Percentiles rank a stretch among this genome's conserved stretches.
phyloP scores from a whole-genome alignment of 2,888 invertebrate species.

The Tipula confusa region DNA sequence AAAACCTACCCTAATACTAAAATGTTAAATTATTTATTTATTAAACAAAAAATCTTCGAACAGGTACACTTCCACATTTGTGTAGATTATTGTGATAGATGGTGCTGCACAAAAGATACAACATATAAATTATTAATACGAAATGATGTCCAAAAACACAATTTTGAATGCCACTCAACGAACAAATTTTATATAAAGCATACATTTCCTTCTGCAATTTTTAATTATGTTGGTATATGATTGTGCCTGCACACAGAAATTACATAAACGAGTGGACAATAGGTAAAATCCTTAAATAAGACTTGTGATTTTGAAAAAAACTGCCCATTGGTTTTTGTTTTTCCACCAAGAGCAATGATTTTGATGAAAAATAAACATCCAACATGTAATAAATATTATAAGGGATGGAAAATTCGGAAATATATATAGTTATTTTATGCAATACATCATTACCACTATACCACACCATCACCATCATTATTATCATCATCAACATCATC shows the following conservation, averaged over 20 bases:
- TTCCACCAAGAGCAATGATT: background rate
- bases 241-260: background rate
- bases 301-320: constrained; percentile 14
- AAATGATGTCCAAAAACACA: background rate
- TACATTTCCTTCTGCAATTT: background rate
- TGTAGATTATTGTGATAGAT: background rate
- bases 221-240: background rate
- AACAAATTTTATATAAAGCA: too few relatives aligned
- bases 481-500: background rate
- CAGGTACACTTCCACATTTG: too few relatives aligned
- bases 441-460: background rate
- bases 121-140: background rate
- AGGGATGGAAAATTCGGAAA: background rate
- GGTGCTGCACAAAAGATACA: background rate
- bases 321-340: constrained; percentile 12
- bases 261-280: background rate
- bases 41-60: too few relatives aligned
- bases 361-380: constrained; percentile 20
- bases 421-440: background rate
- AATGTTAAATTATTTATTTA: too few relatives aligned
- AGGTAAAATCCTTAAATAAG: background rate
- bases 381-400: background rate
- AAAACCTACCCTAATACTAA: too few relatives aligned
- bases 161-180: background rate
- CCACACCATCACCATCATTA: background rate